Conservation (phyloP, 2,113 vertebrate species). For the Stictonetta naevosa region DNA sequence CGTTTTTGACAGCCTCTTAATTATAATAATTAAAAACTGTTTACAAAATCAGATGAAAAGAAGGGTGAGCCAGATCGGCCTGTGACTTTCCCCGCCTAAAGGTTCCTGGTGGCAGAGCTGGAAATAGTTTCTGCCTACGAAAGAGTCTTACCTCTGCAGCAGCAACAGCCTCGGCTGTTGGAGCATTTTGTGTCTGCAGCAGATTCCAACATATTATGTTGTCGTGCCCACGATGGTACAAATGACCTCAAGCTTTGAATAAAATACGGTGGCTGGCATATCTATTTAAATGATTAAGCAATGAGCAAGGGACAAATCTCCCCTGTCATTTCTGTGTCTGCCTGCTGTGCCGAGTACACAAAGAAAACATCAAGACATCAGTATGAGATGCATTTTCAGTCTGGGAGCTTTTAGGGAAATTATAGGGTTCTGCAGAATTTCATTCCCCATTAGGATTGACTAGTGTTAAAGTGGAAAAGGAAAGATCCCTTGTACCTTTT, state of each 20-base stretch:
- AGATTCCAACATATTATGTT: conserved; percentile 39
- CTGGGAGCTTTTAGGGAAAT: conserved; percentile 79
- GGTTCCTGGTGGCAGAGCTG: neutral
- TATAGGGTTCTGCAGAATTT: conserved; percentile 72
- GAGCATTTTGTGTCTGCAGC: neutral
- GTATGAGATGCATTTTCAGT: conserved; percentile 45
- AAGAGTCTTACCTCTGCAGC: conserved; percentile 26
- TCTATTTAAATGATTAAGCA: conserved; percentile 64
- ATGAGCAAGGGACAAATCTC: conserved; percentile 43
- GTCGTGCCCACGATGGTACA: conserved; percentile 24
- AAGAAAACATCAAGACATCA: conserved; percentile 50
- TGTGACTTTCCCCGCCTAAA: conserved; percentile 2
- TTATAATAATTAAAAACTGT: conserved; percentile 50
- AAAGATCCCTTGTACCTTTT: conserved; percentile 50
- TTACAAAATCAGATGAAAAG: neutral
- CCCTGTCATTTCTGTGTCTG: conserved; percentile 54
- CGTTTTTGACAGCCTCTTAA: conserved; percentile 28
- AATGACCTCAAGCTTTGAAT: conserved; percentile 25
- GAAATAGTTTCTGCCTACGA: neutral
- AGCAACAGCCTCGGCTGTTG: neutral
- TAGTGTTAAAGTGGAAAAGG: conserved; percentile 56
- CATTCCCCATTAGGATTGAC: conserved; percentile 65
- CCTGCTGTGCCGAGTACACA: conserved; percentile 39
- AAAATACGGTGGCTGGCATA: conserved; percentile 19
- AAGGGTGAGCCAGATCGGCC: neutral